These are phyloP conservation scores for Macrobrachium rosenbergii DNA, from an alignment of 1,140 invertebrate species.

Conservation along the genomic window DNA sequence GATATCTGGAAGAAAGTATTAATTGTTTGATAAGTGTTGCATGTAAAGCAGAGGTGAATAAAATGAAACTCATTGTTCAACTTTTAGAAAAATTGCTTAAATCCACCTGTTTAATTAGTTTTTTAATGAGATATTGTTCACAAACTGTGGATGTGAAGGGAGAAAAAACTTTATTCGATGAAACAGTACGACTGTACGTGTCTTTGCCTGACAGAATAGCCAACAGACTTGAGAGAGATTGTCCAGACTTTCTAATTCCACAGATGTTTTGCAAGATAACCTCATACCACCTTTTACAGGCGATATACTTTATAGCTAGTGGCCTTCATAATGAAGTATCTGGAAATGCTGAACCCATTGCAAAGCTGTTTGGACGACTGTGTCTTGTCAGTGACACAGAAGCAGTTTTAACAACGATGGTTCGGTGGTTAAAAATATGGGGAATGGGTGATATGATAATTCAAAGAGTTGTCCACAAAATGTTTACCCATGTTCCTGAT, in stretches of 20 bases:
- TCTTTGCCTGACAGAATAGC: constrained; percentile 68
- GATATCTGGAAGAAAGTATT: constrained; percentile 61
- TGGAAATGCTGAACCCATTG: constrained; percentile 65
- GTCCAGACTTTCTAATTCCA: constrained; percentile 42
- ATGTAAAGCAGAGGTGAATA: constrained; percentile 28
- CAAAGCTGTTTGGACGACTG: constrained; percentile 64
- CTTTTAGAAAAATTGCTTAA: constrained; percentile 32
- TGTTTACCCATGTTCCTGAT: constrained; percentile 41
- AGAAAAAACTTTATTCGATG: constrained; percentile 62
- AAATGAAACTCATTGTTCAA: constrained; percentile 9
- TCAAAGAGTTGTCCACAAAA: constrained; percentile 41
- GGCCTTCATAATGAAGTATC: constrained; percentile 66
- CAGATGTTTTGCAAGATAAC: constrained; percentile 49
- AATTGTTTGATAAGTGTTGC: constrained; percentile 34
- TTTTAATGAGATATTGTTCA: constrained; percentile 41
- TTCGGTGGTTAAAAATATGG: constrained; percentile 47
- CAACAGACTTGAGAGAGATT: constrained; percentile 66
- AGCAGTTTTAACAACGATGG: constrained; percentile 52
- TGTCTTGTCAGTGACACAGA: constrained; percentile 59
- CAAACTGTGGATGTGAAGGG: constrained; percentile 33
- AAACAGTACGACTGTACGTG: constrained; percentile 64
- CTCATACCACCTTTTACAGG: constrained; percentile 66
- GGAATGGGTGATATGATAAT: constrained; percentile 38
- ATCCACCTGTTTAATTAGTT: constrained; percentile 12
- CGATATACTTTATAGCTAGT: constrained; percentile 67